Evolutionary conservation across 2,797 vertebrate genomes (phyloP), one percentile per base, ranked within the genome.

Genomic region (Eulemur rubriventer): DNA sequence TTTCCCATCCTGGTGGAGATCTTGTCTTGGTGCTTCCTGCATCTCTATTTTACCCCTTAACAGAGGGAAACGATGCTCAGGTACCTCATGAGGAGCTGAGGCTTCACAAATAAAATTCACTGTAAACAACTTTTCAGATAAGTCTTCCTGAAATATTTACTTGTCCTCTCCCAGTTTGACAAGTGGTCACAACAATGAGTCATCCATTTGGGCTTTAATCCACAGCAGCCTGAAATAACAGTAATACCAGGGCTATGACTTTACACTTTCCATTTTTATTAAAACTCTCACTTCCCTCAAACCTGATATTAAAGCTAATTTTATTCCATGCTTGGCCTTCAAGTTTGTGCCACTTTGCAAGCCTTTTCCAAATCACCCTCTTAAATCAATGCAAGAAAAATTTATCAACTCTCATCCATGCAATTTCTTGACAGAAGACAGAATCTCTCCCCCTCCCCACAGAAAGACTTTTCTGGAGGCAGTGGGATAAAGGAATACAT

Each of bases 141-240:
- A 3, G n/a, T 35, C 52, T 48, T 50, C 52, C 52, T 70, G 35
- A 89, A 85, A 43, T 63, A 89, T n/a, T 81, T 18, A 38, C 85
- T 14, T 10, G 65, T 35, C 59, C 84, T 57, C 72, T 92, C 89
- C 48, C 48, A 28, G 35, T 73, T 2, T 89, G 93, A 95, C 78
- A 83, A 76, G 83, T 4, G 28, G 33, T 57, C 83, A 93, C 70
- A 67, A 43, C 4, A 57, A 0, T 97, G 96, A 96, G 93, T 96
- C 92, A 96, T 18, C 82, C 63, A 1, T n/a, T 55, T 55, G 70
- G 92, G 72, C 79, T 94, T 85, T 41, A 24, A 9, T 89, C 89
- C 85, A 94, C 38, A 73, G 86, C n/a, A 63, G 70, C 69, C 22
- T 84, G 67, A 96, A 97, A 89, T 86, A 92, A 87, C 69, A 89